phyloP scores from a whole-genome alignment of 2,797 vertebrate species.

The Cynodonichthys magdalenae region DNA sequence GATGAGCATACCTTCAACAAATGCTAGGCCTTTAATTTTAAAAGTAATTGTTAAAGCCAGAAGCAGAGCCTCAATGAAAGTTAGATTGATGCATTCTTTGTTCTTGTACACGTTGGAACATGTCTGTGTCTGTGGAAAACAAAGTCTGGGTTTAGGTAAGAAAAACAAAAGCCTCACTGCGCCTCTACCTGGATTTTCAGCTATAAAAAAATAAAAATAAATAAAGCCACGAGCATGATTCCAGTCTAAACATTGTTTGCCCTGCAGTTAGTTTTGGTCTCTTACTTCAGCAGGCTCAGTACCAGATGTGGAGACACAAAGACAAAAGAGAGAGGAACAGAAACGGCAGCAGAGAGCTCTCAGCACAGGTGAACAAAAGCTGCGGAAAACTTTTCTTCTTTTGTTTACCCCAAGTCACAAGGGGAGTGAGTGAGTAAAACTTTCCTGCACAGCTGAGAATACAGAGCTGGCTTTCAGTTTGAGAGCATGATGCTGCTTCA shows the following conservation, averaged over 20 bases:
- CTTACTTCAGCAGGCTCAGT: conserved; percentile 22
- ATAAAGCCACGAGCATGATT: conserved; percentile 25
- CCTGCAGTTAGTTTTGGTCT: conserved; percentile 27
- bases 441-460: conserved; percentile 39
- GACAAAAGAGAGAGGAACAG: conserved; percentile 2
- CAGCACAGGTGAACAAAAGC: conserved; percentile 17
- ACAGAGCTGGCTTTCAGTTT: conserved; percentile 12
- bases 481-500: conserved; percentile 19
- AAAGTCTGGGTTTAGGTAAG: conserved; percentile 18
- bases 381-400: conserved; percentile 6
- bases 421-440: conserved; percentile 14
- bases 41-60: not conserved
- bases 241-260: conserved; percentile 64
- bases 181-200: conserved; percentile 30
- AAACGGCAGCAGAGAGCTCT: conserved; percentile 6
- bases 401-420: not conserved
- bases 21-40: not conserved
- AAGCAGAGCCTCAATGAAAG: not conserved
- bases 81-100: not conserved
- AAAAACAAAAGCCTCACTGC: conserved; percentile 51
- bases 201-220: not conserved
- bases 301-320: conserved; percentile 36
- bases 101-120: conserved; percentile 30
- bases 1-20: too few species aligned
- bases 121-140: conserved; percentile 17